Evolutionary conservation across 1,140 invertebrate species (phyloP).

Genomic region (Camponotus floridanus): DNA sequence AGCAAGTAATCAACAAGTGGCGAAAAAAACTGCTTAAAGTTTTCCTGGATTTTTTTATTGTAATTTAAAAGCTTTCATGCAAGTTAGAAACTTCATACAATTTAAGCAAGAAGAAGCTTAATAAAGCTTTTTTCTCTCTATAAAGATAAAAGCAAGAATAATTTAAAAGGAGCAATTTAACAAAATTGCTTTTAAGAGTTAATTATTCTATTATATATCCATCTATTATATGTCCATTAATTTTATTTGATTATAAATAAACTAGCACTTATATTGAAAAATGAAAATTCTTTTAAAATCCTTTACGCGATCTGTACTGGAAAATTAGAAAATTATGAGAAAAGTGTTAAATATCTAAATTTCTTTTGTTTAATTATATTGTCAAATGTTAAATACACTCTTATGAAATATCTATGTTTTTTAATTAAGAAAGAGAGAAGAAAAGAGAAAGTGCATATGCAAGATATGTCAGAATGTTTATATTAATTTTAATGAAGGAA

Average conservation of each 20-base stretch:
- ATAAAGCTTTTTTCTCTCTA: neutral
- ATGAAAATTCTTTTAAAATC: neutral
- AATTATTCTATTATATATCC: neutral
- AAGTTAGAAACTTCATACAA: neutral
- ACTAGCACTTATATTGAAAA: neutral
- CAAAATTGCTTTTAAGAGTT: neutral
- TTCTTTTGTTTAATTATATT: neutral
- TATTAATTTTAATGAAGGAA: neutral
- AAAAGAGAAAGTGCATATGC: too few relatives aligned
- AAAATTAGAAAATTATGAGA: neutral
- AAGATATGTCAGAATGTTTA: neutral
- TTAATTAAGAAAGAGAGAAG: too few relatives aligned
- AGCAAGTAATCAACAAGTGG: neutral
- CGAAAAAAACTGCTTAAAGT: neutral
- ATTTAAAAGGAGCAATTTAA: neutral
- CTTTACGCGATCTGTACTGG: neutral
- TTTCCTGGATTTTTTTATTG: neutral
- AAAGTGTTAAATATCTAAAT: neutral
- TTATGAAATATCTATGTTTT: neutral
- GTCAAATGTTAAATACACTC: neutral
- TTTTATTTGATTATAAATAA: slow-evolving; percentile 5
- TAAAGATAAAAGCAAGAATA: neutral
- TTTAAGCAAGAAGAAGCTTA: neutral
- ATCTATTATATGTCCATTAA: neutral
- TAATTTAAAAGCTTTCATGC: neutral